Base-by-base conservation (phyloP, 92 coral and sea anemone genomes). In the Siderastrea radians region DNA sequence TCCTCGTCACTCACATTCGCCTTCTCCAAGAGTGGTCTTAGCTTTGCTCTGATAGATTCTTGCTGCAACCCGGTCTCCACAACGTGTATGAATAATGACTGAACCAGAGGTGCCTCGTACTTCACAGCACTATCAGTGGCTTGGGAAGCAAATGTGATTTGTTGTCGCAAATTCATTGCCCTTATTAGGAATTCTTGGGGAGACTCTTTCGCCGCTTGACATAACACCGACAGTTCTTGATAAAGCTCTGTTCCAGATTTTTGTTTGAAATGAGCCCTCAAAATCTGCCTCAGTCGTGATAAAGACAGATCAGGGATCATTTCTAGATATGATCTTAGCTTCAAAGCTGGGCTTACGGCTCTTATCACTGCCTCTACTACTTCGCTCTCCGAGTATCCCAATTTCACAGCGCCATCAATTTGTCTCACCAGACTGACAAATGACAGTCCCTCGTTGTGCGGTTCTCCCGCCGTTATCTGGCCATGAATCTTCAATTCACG, bases 341-440 rank as follows among this genome's bases (percentile, higher is more conserved):
- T 86, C 10, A 84, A 52, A 14, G 77, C 82, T 68, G 94, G 89
- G 55, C 86, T 77, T 43, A 87, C 84, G 2, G 87, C 57, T 45
- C 90, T 83, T 19, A 84, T 93, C 50, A 93, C 96, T 10, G 92
- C 94, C 51, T 93, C 94, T 44, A 90, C 63, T 3, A 83, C 74
- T 49, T 93, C 92, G 12, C 60, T 69, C 68, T 83, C 92, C 1
- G 62, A 77, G 64, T 90, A 83, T 6, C 86, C 91, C 70, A 51
- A 78, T 51, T 88, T 70, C 3, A 90, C 59, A 11, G 87, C 93
- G 2, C 70, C 55, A 4, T 87, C 87, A 6, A 81, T 87, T 50
- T 82, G 92, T 17, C 84, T 68, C 19, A 62, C 53, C 55, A 89
- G 74, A 83, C 92, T 67, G 0, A 83, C 88, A 89, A 82, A 89